phyloP scores from a whole-genome alignment of 2,113 vertebrate genomes.

The Pollimyrus isidori region DNA sequence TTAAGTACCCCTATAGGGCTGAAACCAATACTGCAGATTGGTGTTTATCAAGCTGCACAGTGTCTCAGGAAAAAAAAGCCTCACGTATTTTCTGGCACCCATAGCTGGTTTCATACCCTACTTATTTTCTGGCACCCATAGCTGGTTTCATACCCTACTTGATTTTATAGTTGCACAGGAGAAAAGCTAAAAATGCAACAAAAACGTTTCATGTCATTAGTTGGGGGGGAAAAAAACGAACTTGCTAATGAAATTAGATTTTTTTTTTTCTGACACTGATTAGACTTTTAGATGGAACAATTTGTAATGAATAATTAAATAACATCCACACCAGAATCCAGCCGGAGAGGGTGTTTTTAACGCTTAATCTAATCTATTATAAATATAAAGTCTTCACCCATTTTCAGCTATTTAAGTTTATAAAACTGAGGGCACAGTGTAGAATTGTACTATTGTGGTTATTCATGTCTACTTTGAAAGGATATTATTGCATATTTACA shows the following conservation, averaged over 20 bases:
- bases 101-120: neutral
- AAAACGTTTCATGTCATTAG: neutral
- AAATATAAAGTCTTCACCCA: neutral
- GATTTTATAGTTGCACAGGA: neutral
- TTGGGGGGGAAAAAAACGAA: no score
- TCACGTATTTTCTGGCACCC: neutral
- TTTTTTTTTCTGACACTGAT: slow-evolving; percentile 12
- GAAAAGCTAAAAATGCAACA: neutral
- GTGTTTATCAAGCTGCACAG: neutral
- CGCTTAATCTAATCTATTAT: neutral
- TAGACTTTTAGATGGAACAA: neutral
- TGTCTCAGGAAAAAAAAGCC: neutral
- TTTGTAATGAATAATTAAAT: neutral
- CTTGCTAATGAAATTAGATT: neutral
- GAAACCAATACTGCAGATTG: neutral
- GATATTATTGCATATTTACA: neutral
- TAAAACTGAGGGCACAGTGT: neutral
- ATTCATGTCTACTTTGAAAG: neutral
- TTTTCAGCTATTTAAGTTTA: neutral
- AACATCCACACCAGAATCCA: slow-evolving; percentile 3
- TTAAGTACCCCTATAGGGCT: neutral
- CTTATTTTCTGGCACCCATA: neutral
- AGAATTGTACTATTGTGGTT: neutral
- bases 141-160: neutral
- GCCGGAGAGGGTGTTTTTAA: neutral